Base-by-base conservation (phyloP, 2,113 vertebrate genomes). In the Salvelinus namaycush region DNA sequence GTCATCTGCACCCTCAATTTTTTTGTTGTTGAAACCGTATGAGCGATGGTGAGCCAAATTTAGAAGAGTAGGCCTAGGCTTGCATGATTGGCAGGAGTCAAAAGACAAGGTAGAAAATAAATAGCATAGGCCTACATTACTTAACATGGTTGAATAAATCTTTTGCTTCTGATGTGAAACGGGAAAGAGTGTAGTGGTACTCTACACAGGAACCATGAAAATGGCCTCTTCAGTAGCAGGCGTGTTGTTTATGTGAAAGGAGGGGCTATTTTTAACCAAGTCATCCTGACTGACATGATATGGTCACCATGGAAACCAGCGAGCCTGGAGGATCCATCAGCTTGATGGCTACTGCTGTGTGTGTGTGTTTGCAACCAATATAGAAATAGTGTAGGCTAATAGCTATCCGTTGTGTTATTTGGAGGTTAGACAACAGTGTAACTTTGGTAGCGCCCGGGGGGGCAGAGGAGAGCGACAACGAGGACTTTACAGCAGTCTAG, bases 221-320 rank as follows among this genome's bases (percentile, higher is more conserved):
- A 67, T 76, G 75, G 57, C 75, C 39, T 59, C 73, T 24, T 64
- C 3, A 75, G 68, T 60, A 75, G 69, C 34, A 67, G 70, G 68
- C 73, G 66, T 83, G 80, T 78, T 78, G 82, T 87, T 80, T 83
- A 51, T 80, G 80, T 79, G 78, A 87, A 71, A 84, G 1, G 1
- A 76, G 72, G 5, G 11, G 22, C 86, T 93, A 93, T 92, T 93
- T 93, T 94, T 92, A 93, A 88, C 89, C 73, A 75, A 0, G 77
- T 87, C 87, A 88, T 92, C 87, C 91, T 89, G 86, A 91, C 84
- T 91, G 87, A 90, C 82, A 81, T 90, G 86, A 87, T 84, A 79
- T 87, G 75, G 91, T 90, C 65, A 85, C 91, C 89, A 92, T 93
- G 85, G 91, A 83, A 91, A 93, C 91, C 79, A 82, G 68, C 74